Percentiles rank a stretch among this genome's conserved stretches.
Evolutionary conservation across 2,888 invertebrate species (phyloP).

Genomic region (Clistopyga incitator): DNA sequence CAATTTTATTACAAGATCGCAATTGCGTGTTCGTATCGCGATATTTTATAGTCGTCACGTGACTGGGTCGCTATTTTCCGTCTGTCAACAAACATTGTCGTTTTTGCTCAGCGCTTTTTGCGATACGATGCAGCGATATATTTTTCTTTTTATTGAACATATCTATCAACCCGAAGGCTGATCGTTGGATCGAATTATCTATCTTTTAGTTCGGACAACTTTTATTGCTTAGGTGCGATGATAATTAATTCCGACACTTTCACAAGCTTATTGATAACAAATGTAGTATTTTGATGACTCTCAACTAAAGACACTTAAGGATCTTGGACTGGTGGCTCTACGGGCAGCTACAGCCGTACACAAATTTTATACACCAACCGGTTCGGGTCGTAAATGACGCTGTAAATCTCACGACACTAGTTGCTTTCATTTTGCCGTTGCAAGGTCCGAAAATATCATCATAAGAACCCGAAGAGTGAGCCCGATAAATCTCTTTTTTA

Average conservation of each 20-base stretch:
- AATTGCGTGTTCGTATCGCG: background rate
- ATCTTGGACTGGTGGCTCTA: background rate
- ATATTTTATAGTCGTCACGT: background rate
- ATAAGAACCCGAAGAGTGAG: background rate
- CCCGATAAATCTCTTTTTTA: background rate
- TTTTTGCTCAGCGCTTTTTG: background rate
- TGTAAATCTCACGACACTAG: slow-evolving; percentile 64
- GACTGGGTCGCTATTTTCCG: background rate
- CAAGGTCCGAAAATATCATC: slow-evolving; percentile 7
- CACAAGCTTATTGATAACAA: slow-evolving; percentile 5
- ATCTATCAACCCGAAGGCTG: background rate
- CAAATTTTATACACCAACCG: slow-evolving; percentile 11
- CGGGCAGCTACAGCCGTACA: background rate
- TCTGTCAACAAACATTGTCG: slow-evolving; percentile 6
- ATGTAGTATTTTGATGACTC: slow-evolving; percentile 9
- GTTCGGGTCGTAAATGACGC: slow-evolving; percentile 62
- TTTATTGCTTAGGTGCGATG: slow-evolving; percentile 3
- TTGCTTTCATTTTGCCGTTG: slow-evolving; percentile 53
- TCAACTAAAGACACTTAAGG: background rate
- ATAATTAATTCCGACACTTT: background rate
- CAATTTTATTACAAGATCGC: background rate
- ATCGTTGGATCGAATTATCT: background rate
- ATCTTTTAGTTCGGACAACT: background rate
- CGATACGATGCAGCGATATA: slow-evolving; percentile 7
- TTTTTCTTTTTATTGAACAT: background rate